phyloP scores from a whole-genome alignment of 2,888 invertebrate genomes.

The Nebria brevicollis region DNA sequence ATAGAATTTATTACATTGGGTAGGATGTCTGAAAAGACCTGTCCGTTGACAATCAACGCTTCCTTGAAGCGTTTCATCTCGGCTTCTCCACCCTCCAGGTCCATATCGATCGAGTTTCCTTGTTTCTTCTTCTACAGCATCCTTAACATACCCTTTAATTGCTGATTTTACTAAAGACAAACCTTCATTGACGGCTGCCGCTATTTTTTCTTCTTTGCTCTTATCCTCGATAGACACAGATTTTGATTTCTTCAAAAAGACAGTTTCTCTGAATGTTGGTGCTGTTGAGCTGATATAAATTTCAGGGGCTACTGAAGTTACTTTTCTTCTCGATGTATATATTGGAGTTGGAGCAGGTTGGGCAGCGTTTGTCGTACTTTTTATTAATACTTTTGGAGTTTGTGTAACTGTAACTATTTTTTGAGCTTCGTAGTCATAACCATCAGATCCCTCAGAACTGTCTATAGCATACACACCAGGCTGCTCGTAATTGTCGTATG shows the following conservation, averaged over 20 bases:
- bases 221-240: constrained; percentile 8
- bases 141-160: constrained; percentile 56
- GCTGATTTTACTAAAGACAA: constrained; percentile 57
- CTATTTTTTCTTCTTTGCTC: constrained; percentile 51
- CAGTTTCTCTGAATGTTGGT: constrained; percentile 38
- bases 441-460: constrained; percentile 50
- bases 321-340: constrained; percentile 50
- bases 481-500: constrained; percentile 36
- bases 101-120: constrained; percentile 69
- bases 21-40: constrained; percentile 76
- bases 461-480: constrained; percentile 38
- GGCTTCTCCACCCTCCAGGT: constrained; percentile 70
- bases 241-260: constrained; percentile 48
- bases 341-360: constrained; percentile 49
- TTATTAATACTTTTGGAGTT: constrained; percentile 52
- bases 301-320: constrained; percentile 49
- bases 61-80: constrained; percentile 71
- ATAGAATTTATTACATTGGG: constrained; percentile 84
- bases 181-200: constrained; percentile 55
- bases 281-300: constrained; percentile 40
- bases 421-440: constrained; percentile 55
- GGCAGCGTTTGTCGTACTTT: constrained; percentile 49
- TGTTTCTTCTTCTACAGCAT: constrained; percentile 61
- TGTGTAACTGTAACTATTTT: constrained; percentile 54
- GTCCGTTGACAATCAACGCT: constrained; percentile 71